phyloP scores from a whole-genome alignment of 2,797 vertebrate species.

The Sitta carolinensis region DNA sequence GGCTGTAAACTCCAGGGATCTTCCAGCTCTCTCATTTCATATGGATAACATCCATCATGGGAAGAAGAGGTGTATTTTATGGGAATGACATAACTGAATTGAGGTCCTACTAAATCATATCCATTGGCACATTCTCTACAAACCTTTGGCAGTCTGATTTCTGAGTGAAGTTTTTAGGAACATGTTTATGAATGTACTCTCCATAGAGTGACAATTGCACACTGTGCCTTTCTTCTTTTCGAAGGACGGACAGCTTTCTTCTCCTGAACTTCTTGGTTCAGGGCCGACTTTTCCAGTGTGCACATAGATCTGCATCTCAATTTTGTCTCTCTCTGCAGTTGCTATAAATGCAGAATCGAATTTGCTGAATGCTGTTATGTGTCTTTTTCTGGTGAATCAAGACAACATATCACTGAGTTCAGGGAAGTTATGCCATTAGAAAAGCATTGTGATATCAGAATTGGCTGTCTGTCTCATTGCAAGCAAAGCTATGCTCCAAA shows the following conservation, averaged over 20 bases:
- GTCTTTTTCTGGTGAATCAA: not conserved
- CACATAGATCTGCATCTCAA: not conserved
- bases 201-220: not conserved
- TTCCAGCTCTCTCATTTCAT: not conserved
- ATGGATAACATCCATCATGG: not conserved
- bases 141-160: not conserved
- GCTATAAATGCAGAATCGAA: not conserved
- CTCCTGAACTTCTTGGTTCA: not conserved
- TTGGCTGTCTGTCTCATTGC: not conserved
- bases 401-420: not conserved
- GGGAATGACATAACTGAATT: not conserved
- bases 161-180: not conserved
- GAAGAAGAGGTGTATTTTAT: not conserved
- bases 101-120: not conserved
- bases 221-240: not conserved
- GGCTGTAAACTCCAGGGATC: not conserved
- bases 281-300: not conserved
- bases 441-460: not conserved
- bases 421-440: not conserved
- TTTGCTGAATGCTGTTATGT: not conserved
- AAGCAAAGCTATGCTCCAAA: not conserved
- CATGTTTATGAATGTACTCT: not conserved
- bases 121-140: not conserved
- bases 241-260: not conserved
- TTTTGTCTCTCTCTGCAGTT: not conserved